phyloP scores from a whole-genome alignment of 1,140 invertebrate species.

The Hylaeus anthracinus region DNA sequence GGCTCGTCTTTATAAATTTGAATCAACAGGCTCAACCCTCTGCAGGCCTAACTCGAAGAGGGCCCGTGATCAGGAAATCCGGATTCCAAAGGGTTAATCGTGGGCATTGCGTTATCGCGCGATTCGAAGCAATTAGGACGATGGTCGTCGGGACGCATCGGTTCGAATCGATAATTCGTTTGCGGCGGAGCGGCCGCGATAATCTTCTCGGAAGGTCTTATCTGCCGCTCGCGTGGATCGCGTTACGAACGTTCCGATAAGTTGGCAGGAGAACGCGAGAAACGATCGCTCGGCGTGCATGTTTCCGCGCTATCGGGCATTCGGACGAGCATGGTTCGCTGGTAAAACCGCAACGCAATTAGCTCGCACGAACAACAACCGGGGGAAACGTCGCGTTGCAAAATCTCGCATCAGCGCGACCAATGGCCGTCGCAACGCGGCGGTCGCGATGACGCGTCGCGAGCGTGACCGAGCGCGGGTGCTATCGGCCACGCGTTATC shows the following conservation, averaged over 20 bases:
- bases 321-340: neutral
- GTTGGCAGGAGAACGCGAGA: neutral
- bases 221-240: slow-evolving; percentile 29
- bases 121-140: too few species aligned
- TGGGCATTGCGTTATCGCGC: neutral
- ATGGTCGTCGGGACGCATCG: neutral
- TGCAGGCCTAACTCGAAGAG: too few species aligned
- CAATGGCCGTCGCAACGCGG: slow-evolving; percentile 1
- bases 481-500: slow-evolving; percentile 9
- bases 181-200: slow-evolving; percentile 4
- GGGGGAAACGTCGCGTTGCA: slow-evolving; percentile 26
- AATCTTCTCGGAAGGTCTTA: slow-evolving; percentile 36
- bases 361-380: slow-evolving; percentile 43
- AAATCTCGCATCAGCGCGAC: slow-evolving; percentile 31
- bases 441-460: neutral
- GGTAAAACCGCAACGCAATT: slow-evolving; percentile 41
- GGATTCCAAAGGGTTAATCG: too few species aligned
- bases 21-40: too few species aligned
- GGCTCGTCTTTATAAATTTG: too few species aligned
- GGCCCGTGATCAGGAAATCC: too few species aligned
- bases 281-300: too few species aligned
- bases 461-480: too few species aligned
- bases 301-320: neutral
- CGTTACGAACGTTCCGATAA: slow-evolving; percentile 13
- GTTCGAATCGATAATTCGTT: neutral